These are phyloP conservation scores for Electrona antarctica DNA, from an alignment of 2,113 vertebrate genomes.

Conservation along the genomic window DNA sequence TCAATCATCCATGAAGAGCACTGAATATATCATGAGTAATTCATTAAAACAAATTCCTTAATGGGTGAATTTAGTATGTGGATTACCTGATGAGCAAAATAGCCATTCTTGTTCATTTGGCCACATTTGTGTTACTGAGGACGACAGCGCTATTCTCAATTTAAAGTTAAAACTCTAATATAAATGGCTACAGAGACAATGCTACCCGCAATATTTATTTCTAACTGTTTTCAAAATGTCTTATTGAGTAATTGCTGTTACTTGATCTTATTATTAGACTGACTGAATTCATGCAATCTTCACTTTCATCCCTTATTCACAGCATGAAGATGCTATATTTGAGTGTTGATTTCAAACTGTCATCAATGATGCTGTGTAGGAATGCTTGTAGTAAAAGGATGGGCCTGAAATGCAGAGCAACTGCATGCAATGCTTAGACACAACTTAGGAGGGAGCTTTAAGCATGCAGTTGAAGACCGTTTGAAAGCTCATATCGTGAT, in stretches of 20 bases:
- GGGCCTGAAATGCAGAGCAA: conserved; percentile 1
- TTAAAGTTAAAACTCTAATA: conserved; percentile 10
- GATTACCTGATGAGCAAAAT: background rate
- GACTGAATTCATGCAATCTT: background rate
- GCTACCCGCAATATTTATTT: no score
- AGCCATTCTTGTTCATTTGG: background rate
- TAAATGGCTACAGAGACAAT: no score
- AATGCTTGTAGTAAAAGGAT: background rate
- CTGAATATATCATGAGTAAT: conserved; percentile 4
- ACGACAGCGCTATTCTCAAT: conserved; percentile 22
- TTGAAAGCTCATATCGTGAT: background rate
- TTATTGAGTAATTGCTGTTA: no score
- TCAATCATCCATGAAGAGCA: background rate
- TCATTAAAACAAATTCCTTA: conserved; percentile 18
- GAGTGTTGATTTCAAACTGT: background rate
- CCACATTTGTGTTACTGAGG: conserved; percentile 11
- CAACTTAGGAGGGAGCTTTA: conserved; percentile 75
- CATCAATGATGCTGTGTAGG: background rate
- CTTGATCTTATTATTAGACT: no score
- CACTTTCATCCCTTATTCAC: background rate
- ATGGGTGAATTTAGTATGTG: conserved; percentile 2
- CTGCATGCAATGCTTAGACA: conserved; percentile 65
- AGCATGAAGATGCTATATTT: background rate
- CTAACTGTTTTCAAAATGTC: no score
- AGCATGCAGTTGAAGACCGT: conserved; percentile 44